Evolutionary conservation across 2,888 invertebrate genomes (phyloP), one percentile per base, ranked within the genome.

Genomic region (Ormyrus rosae): DNA sequence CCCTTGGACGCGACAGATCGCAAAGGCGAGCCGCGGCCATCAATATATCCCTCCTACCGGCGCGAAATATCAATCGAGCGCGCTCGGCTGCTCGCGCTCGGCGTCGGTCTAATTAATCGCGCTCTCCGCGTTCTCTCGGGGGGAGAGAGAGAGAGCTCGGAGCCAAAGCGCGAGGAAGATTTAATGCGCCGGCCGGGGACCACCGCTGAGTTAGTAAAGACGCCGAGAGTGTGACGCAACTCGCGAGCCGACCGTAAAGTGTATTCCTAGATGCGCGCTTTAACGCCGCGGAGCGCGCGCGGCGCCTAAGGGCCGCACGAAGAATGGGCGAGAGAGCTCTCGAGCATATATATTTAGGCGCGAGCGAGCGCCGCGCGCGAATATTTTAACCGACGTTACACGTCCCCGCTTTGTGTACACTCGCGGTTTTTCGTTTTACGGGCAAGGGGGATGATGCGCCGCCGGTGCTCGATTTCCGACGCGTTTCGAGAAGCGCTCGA

Each of bases 91-190:
- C 13, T 11, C 58, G 53, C 13, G 50, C 56, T 34, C 34, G 34
- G 67, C 50, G 61, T 13, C 56, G 61, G 72, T 55, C 78, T 61
- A 73, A 78, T 78, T 73, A 78, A 73, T 73, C 68, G 73, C 61
- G 68, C 11, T 34, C 11, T 34, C 9, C 58, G 53, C 13, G 56
- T 19, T 19, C 34, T 34, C 34, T 34, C 11, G 50, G n/a, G 19
- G 2, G 13, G n/a, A 3, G 65, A 19, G 65, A 6, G 34, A 64
- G 64, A 64, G 50, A 60, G 6, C 46, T 11, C 34, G 9, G 9
- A 11, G 56, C 55, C 1, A 19, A 19, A 6, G 63, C 71, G 34
- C 45, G 34, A 34, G 10, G 50, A 71, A 77, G 77, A 77, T 77
- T 77, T 77, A 77, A 77, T 50, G 71, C 72, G 34, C n/a, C 61